These are phyloP conservation scores for Phylloscopus trochilus DNA, from an alignment of 2,113 vertebrate genomes.

Conservation along the genomic window DNA sequence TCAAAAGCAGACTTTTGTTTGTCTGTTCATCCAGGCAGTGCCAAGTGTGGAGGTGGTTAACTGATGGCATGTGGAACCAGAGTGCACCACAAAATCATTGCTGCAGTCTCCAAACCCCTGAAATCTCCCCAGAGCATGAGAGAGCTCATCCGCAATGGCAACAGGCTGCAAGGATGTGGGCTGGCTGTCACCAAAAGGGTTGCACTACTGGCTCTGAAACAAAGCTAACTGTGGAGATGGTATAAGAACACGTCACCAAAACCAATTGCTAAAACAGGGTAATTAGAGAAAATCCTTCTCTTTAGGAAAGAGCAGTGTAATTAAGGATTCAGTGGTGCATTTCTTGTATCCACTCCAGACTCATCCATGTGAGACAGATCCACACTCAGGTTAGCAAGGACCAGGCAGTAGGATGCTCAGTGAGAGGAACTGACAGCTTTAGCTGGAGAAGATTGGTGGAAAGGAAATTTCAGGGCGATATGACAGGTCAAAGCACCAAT, in stretches of 20 bases:
- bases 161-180: background rate
- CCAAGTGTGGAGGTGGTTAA: background rate
- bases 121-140: background rate
- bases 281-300: background rate
- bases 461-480: background rate
- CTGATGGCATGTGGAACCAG: background rate
- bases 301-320: background rate
- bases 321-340: background rate
- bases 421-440: background rate
- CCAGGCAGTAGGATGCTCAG: background rate
- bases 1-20: background rate
- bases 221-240: background rate
- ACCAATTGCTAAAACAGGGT: background rate
- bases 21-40: background rate
- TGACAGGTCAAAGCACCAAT: background rate
- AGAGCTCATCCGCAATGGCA: background rate
- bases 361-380: background rate
- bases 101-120: accelerated
- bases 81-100: background rate
- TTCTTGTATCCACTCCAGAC: background rate
- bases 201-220: background rate
- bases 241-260: background rate
- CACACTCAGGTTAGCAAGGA: background rate
- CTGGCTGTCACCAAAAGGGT: background rate
- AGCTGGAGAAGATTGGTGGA: background rate